Conservation (phyloP, 2,888 invertebrate genomes). For the Dryobota labecula region DNA sequence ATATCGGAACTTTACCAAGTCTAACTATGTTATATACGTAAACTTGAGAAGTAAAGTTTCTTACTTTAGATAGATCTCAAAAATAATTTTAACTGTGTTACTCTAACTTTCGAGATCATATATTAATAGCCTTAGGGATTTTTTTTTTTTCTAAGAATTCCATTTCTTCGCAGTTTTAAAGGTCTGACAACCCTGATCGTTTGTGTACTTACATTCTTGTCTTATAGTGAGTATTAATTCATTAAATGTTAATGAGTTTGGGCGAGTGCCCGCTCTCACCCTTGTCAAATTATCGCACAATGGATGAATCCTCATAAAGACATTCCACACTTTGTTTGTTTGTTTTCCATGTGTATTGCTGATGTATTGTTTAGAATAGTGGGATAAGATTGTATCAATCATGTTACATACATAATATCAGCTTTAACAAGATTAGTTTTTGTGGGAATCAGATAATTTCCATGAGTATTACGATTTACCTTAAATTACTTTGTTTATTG, state of each 20-base stretch:
- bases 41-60: background rate
- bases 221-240: conserved; percentile 77
- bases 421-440: too few species aligned
- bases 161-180: background rate
- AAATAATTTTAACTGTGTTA: background rate
- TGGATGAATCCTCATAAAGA: conserved; percentile 77
- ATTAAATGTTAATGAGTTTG: conserved; percentile 78
- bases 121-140: too few species aligned
- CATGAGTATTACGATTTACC: too few species aligned
- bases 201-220: conserved; percentile 67
- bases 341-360: conserved; percentile 45
- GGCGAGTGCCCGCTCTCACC: conserved; percentile 72
- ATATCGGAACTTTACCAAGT: background rate
- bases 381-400: too few species aligned
- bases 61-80: background rate
- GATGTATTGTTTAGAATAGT: conserved; percentile 20
- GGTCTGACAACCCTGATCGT: conserved; percentile 41
- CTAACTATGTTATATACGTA: background rate
- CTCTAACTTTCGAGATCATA: too few species aligned
- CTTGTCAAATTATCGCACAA: conserved; percentile 79
- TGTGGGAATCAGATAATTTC: too few species aligned
- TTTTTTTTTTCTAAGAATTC: too few species aligned
- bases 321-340: conserved; percentile 72
- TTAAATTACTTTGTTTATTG: too few species aligned
- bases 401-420: too few species aligned